phyloP scores from a whole-genome alignment of 1,140 invertebrate species.

The Trissolcus basalis region DNA sequence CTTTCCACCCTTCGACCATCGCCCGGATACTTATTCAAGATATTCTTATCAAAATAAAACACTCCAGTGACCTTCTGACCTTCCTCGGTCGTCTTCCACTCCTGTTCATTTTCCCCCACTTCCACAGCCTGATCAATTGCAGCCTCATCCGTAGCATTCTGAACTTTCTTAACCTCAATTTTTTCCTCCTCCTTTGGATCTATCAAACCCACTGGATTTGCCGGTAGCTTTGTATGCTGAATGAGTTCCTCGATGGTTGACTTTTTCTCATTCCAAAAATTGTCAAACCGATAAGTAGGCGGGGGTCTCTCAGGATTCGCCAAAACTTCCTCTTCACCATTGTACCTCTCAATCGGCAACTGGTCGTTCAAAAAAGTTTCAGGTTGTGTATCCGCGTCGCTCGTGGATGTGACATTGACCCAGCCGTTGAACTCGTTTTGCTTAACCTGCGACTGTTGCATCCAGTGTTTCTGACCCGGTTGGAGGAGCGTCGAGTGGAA shows the following conservation, averaged over 20 bases:
- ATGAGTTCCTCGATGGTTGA: constrained; percentile 41
- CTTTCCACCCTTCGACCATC: constrained; percentile 42
- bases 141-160: constrained; percentile 1
- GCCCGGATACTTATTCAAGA: constrained; percentile 76
- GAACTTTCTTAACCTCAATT: neutral
- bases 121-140: constrained; percentile 13
- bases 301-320: constrained; percentile 32
- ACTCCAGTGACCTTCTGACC: constrained; percentile 54
- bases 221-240: constrained; percentile 37
- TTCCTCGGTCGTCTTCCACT: constrained; percentile 3
- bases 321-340: constrained; percentile 20
- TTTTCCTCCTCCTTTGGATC: constrained; percentile 8
- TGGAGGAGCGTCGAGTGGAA: constrained; percentile 7
- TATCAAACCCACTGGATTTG: constrained; percentile 47
- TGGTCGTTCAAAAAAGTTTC: constrained; percentile 15
- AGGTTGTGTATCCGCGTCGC: constrained; percentile 8
- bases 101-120: neutral
- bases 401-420: constrained; percentile 21
- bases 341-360: constrained; percentile 4
- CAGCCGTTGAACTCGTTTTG: constrained; percentile 19
- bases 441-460: constrained; percentile 1
- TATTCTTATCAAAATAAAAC: constrained; percentile 78
- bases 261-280: constrained; percentile 37
- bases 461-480: constrained; percentile 13
- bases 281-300: constrained; percentile 37